Evolutionary conservation across 2,113 vertebrate genomes (phyloP), one percentile per base, ranked within the genome.

Genomic region (Chloropsis cyanopogon): DNA sequence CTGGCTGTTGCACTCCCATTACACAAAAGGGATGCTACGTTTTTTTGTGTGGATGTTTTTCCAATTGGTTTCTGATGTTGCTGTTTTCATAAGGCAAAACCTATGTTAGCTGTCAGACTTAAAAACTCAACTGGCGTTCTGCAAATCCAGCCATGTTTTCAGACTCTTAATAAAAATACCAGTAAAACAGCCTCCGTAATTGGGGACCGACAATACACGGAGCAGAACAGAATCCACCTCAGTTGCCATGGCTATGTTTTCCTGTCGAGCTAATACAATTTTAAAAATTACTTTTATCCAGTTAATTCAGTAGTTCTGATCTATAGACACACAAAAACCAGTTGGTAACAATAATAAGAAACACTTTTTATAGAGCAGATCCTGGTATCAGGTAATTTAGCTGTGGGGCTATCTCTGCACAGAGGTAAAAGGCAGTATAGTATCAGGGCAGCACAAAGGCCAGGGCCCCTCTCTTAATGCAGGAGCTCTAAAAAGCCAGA

Each of bases 241-340:
- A 47, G 91, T 92, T 95, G 86, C 88, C 86, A 94, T 79, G 77
- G 72, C 60, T 96, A 6, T 94, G 47, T 56, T 88, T 93, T 86
- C 42, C 76, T 12, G 7, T 42, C 0, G 1, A 90, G 64, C 29
- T 57, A 93, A 92, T 3, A 56, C 49, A 90, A 81, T 75, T 60
- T 10, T 7, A 39, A 76, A 81, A 65, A 65, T 35, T 42, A 76
- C 28, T 61, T 80, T 92, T 86, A 77, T 25, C 46, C 56, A 52
- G 71, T 77, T 69, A 83, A 81, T 83, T 92, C 80, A 83, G 68
- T 56, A 86, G 29, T 88, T 92, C 35, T 83, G 57, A 78, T 52
- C 60, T 81, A 61, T 8, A 47, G 22, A 69, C 13, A 77, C 19
- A 75, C 2, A 66, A 42, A 81, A 75, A 63, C 19, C 8, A 37